These are phyloP conservation scores for Plutomurus gul DNA, from an alignment of 1,140 invertebrate genomes.

Conservation along the genomic window DNA sequence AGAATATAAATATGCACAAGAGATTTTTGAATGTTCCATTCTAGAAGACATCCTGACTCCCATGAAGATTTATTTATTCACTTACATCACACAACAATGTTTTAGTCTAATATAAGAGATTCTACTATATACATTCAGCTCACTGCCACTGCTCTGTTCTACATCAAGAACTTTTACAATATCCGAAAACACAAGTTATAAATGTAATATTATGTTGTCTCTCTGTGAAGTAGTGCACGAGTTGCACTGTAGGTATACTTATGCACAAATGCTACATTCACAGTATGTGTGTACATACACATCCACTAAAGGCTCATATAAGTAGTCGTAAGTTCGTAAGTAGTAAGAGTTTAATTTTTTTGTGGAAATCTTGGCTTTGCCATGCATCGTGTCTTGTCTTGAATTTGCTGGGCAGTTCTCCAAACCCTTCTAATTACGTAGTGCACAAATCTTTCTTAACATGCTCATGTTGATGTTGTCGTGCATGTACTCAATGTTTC, in stretches of 20 bases:
- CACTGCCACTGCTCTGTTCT: background rate
- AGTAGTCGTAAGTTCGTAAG: background rate
- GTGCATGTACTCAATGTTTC: background rate
- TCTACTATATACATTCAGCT: background rate
- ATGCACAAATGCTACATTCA: too few relatives aligned
- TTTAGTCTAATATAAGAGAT: background rate
- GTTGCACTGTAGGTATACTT: too few relatives aligned
- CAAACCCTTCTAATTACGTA: conserved; percentile 33
- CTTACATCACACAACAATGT: conserved; percentile 33
- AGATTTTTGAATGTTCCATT: conserved; percentile 33
- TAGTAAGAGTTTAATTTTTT: background rate
- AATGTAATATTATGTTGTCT: too few relatives aligned
- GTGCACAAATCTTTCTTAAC: conserved; percentile 36
- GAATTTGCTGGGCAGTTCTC: conserved; percentile 30
- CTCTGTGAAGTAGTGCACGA: too few relatives aligned
- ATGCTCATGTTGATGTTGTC: conserved; percentile 10
- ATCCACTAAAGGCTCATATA: too few relatives aligned
- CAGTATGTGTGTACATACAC: too few relatives aligned
- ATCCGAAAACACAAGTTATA: too few relatives aligned
- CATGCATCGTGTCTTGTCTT: conserved; percentile 8
- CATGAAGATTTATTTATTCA: conserved; percentile 39
- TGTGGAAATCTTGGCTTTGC: conserved; percentile 15
- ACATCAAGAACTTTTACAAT: too few relatives aligned
- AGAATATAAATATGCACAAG: conserved; percentile 18
- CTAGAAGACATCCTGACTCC: conserved; percentile 24